phyloP scores from a whole-genome alignment of 2,888 invertebrate genomes.

The Drosophila setosimentum region DNA sequence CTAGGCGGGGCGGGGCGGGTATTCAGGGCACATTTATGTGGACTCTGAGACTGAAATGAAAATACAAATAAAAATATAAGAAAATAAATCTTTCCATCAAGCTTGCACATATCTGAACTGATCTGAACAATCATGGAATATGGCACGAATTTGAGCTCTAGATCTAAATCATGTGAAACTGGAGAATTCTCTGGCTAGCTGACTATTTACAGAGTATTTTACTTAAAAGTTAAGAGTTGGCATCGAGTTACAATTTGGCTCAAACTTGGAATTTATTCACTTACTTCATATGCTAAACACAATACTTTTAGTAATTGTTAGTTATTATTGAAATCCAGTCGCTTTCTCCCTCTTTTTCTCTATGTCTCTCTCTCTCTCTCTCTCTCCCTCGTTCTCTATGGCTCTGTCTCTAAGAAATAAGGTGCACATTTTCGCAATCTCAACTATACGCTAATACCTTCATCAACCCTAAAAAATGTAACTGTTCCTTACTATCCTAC shows the following conservation, averaged over 20 bases:
- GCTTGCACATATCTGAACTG: conserved; percentile 43
- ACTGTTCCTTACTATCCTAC: background rate
- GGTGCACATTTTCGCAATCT: too few relatives aligned
- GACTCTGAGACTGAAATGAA: conserved; percentile 77
- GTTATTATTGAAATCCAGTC: background rate
- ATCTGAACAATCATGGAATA: background rate
- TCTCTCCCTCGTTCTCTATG: background rate
- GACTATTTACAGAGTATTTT: background rate
- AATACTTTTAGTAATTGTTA: background rate
- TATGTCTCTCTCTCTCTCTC: background rate
- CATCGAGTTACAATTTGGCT: background rate
- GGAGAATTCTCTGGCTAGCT: background rate
- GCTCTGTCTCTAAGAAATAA: background rate
- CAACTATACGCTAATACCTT: background rate
- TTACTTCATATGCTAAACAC: background rate
- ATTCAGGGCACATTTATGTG: conserved; percentile 57
- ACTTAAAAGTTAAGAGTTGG: background rate
- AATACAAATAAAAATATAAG: conserved; percentile 53
- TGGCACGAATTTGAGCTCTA: background rate
- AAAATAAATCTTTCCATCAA: conserved; percentile 61
- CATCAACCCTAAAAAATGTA: background rate
- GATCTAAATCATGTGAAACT: background rate
- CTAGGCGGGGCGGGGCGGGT: conserved; percentile 36
- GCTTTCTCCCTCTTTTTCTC: background rate
- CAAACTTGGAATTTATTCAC: background rate